These are phyloP conservation scores for Plebejus anna DNA, from an alignment of 2,888 invertebrate genomes.

Conservation along the genomic window DNA sequence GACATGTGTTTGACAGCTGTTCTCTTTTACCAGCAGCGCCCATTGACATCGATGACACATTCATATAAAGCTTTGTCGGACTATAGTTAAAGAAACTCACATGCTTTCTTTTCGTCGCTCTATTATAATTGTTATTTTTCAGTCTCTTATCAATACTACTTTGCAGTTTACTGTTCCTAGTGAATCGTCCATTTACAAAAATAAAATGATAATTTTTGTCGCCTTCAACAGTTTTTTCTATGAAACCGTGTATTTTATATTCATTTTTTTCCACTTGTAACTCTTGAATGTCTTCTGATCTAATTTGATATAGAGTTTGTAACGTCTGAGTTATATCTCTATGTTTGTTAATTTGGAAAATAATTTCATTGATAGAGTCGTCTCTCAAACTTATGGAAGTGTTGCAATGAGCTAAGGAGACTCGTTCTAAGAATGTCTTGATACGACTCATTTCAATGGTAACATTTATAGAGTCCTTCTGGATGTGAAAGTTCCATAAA, in stretches of 20 bases:
- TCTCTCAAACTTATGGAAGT: slow-evolving; percentile 85
- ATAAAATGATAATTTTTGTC: slow-evolving; percentile 75
- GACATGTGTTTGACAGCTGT: too few relatives aligned
- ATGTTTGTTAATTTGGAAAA: slow-evolving; percentile 80
- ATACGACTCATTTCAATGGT: slow-evolving; percentile 81
- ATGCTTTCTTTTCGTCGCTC: slow-evolving; percentile 25
- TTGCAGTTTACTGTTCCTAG: slow-evolving; percentile 69
- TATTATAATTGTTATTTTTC: slow-evolving; percentile 22
- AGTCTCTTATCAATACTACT: slow-evolving; percentile 46
- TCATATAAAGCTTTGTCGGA: too few relatives aligned
- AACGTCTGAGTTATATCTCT: slow-evolving; percentile 77
- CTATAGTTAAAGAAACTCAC: slow-evolving; percentile 30
- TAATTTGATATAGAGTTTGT: slow-evolving; percentile 51
- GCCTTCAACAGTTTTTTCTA: slow-evolving; percentile 62
- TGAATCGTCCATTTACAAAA: slow-evolving; percentile 82
- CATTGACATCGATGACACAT: too few relatives aligned
- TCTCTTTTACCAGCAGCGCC: too few relatives aligned
- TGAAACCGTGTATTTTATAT: slow-evolving; percentile 78
- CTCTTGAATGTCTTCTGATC: slow-evolving; percentile 59
- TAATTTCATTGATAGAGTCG: slow-evolving; percentile 79
- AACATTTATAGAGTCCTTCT: slow-evolving; percentile 75
- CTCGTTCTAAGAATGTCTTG: slow-evolving; percentile 76
- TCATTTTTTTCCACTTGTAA: slow-evolving; percentile 61
- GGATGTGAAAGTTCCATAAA: slow-evolving; percentile 81
- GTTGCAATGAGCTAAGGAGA: slow-evolving; percentile 83